These are phyloP conservation scores for Channa striata DNA, from an alignment of 2,797 vertebrate genomes.

Conservation along the genomic window DNA sequence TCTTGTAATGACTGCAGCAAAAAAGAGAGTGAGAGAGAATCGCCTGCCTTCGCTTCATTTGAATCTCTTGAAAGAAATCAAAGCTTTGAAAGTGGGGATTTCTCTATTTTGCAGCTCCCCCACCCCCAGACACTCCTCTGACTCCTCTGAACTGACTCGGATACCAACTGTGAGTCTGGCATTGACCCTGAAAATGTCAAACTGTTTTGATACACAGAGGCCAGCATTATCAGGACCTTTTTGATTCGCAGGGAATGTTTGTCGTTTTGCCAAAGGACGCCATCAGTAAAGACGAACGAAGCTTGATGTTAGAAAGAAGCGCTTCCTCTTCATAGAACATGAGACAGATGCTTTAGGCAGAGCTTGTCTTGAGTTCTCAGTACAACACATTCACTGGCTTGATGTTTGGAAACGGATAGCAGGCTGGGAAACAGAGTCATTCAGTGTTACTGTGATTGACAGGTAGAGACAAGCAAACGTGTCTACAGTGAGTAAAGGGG, in stretches of 20 bases:
- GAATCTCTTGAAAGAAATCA: constrained; percentile 54
- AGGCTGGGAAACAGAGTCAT: constrained; percentile 42
- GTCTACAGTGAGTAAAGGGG: constrained; percentile 17
- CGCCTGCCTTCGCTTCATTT: constrained; percentile 55
- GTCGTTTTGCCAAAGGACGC: constrained; percentile 36
- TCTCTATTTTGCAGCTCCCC: constrained; percentile 25
- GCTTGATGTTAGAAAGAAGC: constrained; percentile 40
- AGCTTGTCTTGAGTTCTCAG: constrained; percentile 42
- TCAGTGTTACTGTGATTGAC: constrained; percentile 46
- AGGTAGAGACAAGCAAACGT: constrained; percentile 33
- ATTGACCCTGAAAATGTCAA: constrained; percentile 51
- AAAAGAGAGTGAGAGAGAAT: constrained; percentile 25
- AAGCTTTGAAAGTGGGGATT: constrained; percentile 46
- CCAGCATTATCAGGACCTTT: constrained; percentile 34
- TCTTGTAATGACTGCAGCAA: constrained; percentile 69
- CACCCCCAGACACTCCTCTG: constrained; percentile 10
- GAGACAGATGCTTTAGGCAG: constrained; percentile 48
- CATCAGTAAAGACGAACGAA: constrained; percentile 28
- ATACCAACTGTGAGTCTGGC: constrained; percentile 24
- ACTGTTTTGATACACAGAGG: constrained; percentile 36
- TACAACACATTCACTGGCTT: constrained; percentile 29
- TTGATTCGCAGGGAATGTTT: constrained; percentile 35
- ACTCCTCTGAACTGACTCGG: constrained; percentile 37
- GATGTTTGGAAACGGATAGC: constrained; percentile 37
- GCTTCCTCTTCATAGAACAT: constrained; percentile 23